Evolutionary conservation across 2,113 vertebrate species (phyloP).

Genomic region (Ahaetulla prasina): DNA sequence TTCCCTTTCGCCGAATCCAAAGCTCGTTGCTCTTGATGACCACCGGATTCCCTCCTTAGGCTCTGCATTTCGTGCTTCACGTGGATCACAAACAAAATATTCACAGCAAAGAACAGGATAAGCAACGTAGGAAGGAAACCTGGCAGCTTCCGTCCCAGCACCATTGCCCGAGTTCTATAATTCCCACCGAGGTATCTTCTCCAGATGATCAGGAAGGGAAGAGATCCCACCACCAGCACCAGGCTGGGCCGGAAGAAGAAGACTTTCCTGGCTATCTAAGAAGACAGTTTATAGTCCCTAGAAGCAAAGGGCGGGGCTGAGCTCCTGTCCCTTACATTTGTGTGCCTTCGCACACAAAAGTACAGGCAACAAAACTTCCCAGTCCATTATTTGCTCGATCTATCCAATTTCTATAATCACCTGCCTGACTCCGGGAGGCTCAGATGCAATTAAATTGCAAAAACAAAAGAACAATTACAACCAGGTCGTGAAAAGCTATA

Average conservation of each 20-base stretch:
- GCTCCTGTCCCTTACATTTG: not conserved
- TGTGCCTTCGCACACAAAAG: not conserved
- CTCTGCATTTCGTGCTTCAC: not conserved
- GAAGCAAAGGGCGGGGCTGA: not conserved
- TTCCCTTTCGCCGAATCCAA: not conserved
- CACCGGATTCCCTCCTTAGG: not conserved
- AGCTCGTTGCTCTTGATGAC: not conserved
- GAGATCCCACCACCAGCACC: not conserved
- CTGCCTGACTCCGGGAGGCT: not conserved
- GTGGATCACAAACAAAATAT: slow-evolving; percentile 22
- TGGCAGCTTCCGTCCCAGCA: not conserved
- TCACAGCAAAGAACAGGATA: not conserved
- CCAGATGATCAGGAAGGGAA: not conserved
- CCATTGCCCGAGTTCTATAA: not conserved
- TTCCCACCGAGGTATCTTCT: not conserved
- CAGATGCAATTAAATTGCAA: not conserved
- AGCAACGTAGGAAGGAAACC: not conserved
- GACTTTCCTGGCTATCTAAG: not conserved
- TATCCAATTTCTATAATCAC: not conserved
- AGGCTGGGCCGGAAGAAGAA: no score
- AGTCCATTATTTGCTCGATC: not conserved
- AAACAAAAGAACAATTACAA: not conserved
- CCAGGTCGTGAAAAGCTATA: not conserved
- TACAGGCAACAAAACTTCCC: not conserved
- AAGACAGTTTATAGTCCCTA: not conserved